These are phyloP conservation scores for Peromyscus maniculatus DNA, from an alignment of 2,113 vertebrate genomes.

Conservation along the genomic window DNA sequence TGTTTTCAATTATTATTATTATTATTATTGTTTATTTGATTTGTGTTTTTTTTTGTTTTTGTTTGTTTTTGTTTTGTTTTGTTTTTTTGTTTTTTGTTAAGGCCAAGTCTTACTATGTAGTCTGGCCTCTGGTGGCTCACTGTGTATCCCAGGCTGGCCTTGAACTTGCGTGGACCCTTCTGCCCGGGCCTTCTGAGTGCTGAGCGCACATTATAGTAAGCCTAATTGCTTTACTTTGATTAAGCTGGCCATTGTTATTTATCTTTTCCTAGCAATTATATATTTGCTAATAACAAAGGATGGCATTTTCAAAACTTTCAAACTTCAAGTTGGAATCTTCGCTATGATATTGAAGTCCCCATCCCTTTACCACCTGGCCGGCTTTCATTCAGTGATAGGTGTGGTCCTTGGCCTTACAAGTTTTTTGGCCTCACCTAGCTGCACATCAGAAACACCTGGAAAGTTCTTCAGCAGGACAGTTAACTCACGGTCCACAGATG, in stretches of 20 bases:
- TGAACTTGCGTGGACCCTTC: background rate
- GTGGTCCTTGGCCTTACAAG: background rate
- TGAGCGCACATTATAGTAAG: background rate
- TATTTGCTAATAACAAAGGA: slow-evolving; percentile 20
- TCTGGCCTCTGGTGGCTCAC: background rate
- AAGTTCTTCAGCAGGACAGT: background rate
- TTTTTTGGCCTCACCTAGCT: background rate
- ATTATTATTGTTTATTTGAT: background rate
- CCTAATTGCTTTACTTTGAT: background rate
- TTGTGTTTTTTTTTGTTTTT: background rate
- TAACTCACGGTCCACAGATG: background rate
- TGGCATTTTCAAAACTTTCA: background rate
- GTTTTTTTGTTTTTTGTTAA: background rate
- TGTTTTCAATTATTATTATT: background rate
- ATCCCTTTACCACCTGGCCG: background rate
- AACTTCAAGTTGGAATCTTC: background rate
- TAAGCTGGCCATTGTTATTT: background rate
- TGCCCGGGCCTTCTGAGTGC: background rate
- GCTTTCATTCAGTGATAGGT: background rate
- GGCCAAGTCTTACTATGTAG: background rate
- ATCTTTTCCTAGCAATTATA: slow-evolving; percentile 19
- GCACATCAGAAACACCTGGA: background rate
- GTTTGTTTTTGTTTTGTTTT: background rate
- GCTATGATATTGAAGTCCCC: background rate
- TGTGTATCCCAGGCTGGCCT: background rate